phyloP scores from a whole-genome alignment of 2,797 vertebrate species.

The Myotis vivesi region DNA sequence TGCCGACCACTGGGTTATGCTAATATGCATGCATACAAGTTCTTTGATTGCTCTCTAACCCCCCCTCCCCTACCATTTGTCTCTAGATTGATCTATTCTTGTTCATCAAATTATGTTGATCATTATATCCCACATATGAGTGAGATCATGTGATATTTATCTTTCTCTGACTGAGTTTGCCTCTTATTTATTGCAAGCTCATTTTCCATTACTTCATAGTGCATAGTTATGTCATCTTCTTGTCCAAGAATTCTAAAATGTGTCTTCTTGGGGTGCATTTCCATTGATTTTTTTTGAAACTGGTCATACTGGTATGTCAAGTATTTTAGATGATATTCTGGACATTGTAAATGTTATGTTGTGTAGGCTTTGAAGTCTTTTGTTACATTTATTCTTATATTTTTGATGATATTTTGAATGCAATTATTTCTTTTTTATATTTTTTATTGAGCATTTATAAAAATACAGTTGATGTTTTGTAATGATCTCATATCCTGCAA shows the following conservation, averaged over 20 bases:
- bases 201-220: background rate
- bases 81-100: too few species aligned
- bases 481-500: background rate
- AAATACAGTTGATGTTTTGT: background rate
- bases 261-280: background rate
- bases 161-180: background rate
- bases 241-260: background rate
- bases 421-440: constrained; percentile 11
- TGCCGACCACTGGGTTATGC: too few species aligned
- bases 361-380: background rate
- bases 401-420: background rate
- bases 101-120: too few species aligned
- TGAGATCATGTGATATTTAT: too few species aligned
- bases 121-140: too few species aligned
- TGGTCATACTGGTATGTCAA: background rate
- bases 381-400: background rate
- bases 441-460: background rate
- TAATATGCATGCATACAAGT: too few species aligned
- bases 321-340: background rate
- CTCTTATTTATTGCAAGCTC: background rate
- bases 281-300: background rate
- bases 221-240: background rate
- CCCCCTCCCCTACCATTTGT: too few species aligned
- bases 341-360: background rate
- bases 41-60: too few species aligned